A percentile compares a stretch with the other conserved stretches of the same genome.
phyloP scores from a whole-genome alignment of 2,113 vertebrate genomes.

The Myotis lucifugus region DNA sequence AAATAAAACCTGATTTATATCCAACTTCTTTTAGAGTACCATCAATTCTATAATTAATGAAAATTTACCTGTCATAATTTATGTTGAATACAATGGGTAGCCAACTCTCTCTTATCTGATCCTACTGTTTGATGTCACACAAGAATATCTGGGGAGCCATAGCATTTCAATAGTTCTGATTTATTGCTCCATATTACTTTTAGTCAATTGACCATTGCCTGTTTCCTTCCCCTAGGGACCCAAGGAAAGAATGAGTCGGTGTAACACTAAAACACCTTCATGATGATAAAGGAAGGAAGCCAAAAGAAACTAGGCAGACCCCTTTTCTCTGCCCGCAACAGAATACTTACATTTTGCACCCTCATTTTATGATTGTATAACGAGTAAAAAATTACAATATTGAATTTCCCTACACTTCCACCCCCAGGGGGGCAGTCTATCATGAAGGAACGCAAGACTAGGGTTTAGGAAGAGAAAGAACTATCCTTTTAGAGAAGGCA shows the following conservation, averaged over 20 bases:
- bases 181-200: conserved; percentile 54
- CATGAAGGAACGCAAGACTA: neutral
- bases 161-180: conserved; percentile 29
- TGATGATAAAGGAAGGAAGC: neutral
- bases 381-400: neutral
- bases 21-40: conserved; percentile 4
- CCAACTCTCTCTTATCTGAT: neutral
- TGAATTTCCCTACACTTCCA: neutral
- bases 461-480: neutral
- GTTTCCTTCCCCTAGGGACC: conserved; percentile 13
- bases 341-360: neutral
- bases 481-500: neutral
- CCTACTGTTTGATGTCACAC: neutral
- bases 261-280: neutral
- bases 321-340: neutral
- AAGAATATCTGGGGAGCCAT: conserved; percentile 48
- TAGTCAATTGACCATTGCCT: conserved; percentile 58
- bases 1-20: conserved; percentile 52
- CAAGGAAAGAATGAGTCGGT: neutral
- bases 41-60: conserved; percentile 55
- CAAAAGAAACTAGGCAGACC: neutral
- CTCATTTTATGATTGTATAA: neutral
- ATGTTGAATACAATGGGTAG: neutral
- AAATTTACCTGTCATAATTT: conserved; percentile 34
- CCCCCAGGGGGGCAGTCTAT: neutral